These are phyloP conservation scores for Plotosus lineatus DNA, from an alignment of 2,113 vertebrate genomes.

Conservation along the genomic window DNA sequence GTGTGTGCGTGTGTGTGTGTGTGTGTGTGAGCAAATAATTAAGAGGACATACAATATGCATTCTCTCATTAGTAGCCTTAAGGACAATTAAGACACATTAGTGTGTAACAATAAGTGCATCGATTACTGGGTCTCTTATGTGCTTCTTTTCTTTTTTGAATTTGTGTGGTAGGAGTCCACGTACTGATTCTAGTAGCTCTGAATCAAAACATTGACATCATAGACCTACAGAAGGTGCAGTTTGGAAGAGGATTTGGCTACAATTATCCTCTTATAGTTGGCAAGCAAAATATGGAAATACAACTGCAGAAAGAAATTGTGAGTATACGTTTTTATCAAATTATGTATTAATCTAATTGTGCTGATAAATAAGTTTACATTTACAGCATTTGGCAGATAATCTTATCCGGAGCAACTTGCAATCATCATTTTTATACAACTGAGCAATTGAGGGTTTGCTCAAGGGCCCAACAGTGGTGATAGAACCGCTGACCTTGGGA, in stretches of 20 bases:
- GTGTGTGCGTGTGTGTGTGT: no score
- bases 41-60: neutral
- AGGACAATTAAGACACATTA: neutral
- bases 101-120: neutral
- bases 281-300: constrained; percentile 72
- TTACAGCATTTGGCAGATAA: no score
- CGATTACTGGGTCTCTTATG: neutral
- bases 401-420: no score
- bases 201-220: constrained; percentile 65
- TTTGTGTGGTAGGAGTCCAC: constrained; percentile 69
- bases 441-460: no score
- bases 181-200: constrained; percentile 78
- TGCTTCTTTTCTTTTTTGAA: neutral
- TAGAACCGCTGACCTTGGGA: no score
- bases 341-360: no score
- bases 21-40: neutral
- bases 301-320: constrained; percentile 80
- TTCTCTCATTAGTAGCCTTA: neutral
- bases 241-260: constrained; percentile 85
- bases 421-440: no score
- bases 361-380: neutral
- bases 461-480: no score
- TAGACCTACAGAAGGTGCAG: constrained; percentile 79
- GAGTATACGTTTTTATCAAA: constrained; percentile 64
- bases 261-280: constrained; percentile 71